Conservation (phyloP, 1,140 invertebrate species). For the Pemphigus obesinymphae region DNA sequence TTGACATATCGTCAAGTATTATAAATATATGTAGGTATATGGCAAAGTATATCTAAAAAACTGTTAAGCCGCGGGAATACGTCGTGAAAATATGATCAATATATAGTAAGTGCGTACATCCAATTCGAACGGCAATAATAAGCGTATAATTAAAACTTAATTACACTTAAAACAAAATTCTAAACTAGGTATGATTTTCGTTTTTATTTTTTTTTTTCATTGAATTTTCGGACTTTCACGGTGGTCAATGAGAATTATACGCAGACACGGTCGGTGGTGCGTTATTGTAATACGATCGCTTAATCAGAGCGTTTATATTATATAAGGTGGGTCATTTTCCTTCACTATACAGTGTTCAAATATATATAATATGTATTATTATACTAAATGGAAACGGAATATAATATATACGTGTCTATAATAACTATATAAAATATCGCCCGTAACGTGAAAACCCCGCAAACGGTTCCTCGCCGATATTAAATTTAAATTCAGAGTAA, state of each 20-base stretch:
- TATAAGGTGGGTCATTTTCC: background rate
- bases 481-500: too few species aligned
- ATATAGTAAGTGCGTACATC: background rate
- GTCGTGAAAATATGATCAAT: too few species aligned
- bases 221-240: slow-evolving; percentile 12
- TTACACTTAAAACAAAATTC: slow-evolving; percentile 18
- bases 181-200: background rate
- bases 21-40: too few species aligned
- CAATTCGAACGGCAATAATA: background rate
- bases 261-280: background rate
- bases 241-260: background rate
- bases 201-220: too few species aligned
- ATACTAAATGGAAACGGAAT: too few species aligned
- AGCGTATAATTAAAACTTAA: background rate
- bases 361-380: background rate
- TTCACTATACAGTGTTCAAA: background rate
- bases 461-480: too few species aligned
- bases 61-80: too few species aligned
- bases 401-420: too few species aligned
- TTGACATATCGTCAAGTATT: too few species aligned
- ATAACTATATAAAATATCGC: too few species aligned
- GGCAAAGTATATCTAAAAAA: too few species aligned
- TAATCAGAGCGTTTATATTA: background rate
- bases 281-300: slow-evolving; percentile 17
- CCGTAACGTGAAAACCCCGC: too few species aligned